These are phyloP conservation scores for Drosophila formosana DNA, from an alignment of 2,888 invertebrate genomes.

Conservation along the genomic window DNA sequence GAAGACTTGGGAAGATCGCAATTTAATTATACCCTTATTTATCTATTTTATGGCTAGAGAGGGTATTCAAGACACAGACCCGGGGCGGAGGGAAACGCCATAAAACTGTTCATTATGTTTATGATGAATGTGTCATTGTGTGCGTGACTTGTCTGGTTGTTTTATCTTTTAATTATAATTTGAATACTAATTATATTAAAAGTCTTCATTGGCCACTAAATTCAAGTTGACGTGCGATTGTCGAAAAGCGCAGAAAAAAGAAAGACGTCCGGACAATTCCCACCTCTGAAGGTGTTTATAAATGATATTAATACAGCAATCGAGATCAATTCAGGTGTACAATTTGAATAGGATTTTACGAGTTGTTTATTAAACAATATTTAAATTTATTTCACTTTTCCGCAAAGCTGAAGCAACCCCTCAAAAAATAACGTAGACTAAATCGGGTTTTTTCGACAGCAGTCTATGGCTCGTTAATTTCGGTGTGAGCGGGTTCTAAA, in stretches of 20 bases:
- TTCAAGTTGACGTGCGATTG: slow-evolving; percentile 4
- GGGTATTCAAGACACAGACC: slow-evolving; percentile 5
- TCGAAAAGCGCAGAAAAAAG: background rate
- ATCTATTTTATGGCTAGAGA: slow-evolving; percentile 17
- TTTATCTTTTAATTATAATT: slow-evolving; percentile 52
- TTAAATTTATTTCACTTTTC: slow-evolving; percentile 62
- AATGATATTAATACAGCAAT: slow-evolving; percentile 46
- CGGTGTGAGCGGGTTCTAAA: slow-evolving; percentile 30
- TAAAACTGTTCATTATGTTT: slow-evolving; percentile 37
- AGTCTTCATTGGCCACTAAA: slow-evolving; percentile 12
- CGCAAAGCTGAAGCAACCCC: slow-evolving; percentile 39
- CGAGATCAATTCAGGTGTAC: slow-evolving; percentile 29
- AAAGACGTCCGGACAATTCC: slow-evolving; percentile 1
- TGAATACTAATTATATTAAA: slow-evolving; percentile 54
- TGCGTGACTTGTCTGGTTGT: slow-evolving; percentile 24
- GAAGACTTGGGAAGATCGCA: slow-evolving; percentile 13
- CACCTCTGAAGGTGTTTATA: slow-evolving; percentile 18
- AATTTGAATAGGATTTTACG: slow-evolving; percentile 32
- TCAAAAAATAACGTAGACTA: slow-evolving; percentile 2
- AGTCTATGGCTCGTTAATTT: slow-evolving; percentile 31
- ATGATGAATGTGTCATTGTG: slow-evolving; percentile 17
- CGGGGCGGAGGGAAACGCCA: slow-evolving; percentile 21
- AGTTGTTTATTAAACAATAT: slow-evolving; percentile 63
- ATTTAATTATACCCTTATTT: slow-evolving; percentile 21
- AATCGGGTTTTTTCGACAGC: slow-evolving; percentile 36